Evolutionary conservation across 2,113 vertebrate species (phyloP).

Genomic region (Coturnix japonica): DNA sequence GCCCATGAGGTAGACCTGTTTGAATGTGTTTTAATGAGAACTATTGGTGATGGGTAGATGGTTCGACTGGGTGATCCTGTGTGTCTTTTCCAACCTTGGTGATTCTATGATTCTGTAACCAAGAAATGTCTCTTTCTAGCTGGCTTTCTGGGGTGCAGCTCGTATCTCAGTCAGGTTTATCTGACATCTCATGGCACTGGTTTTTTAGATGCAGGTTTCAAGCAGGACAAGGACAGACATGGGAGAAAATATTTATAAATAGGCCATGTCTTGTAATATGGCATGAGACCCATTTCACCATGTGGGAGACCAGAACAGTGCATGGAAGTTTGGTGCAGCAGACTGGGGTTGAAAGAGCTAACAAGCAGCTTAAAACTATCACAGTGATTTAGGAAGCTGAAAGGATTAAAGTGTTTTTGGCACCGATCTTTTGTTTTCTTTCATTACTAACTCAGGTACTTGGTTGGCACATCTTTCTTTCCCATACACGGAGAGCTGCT

Average conservation of each 20-base stretch:
- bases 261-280: not conserved
- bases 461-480: not conserved
- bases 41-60: too few species aligned
- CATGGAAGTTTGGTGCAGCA: accelerated
- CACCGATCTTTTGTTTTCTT: not conserved
- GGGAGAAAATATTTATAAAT: not conserved
- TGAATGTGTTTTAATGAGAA: too few species aligned
- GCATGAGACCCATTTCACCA: not conserved
- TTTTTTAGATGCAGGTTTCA: not conserved
- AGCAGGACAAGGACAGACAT: not conserved
- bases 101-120: not conserved
- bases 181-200: accelerated
- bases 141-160: not conserved
- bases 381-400: not conserved
- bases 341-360: not conserved
- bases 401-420: not conserved
- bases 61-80: too few species aligned
- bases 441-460: not conserved
- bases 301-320: not conserved
- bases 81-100: too few species aligned
- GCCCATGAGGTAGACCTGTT: not conserved
- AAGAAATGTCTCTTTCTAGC: not conserved
- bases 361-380: not conserved
- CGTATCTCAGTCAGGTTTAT: not conserved
- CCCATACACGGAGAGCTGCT: not conserved